phyloP scores from a whole-genome alignment of 2,888 invertebrate species.

The Sarcophaga rosellei region DNA sequence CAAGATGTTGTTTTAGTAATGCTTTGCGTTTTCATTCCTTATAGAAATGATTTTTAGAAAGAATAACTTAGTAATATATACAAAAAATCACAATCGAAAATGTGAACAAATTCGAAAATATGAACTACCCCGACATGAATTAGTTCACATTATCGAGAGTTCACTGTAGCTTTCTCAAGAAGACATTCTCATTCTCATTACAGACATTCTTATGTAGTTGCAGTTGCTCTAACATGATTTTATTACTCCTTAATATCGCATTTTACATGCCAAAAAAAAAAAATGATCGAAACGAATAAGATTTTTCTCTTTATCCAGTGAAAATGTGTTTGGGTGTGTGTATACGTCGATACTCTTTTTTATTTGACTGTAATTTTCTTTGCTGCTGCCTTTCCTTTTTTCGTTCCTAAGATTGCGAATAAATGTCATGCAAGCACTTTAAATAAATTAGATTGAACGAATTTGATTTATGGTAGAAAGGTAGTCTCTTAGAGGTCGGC shows the following conservation, averaged over 20 bases:
- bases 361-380: background rate
- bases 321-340: background rate
- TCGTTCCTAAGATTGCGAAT: slow-evolving; percentile 26
- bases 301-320: background rate
- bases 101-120: too few relatives aligned
- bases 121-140: too few relatives aligned
- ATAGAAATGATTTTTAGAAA: too few relatives aligned
- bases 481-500: slow-evolving; percentile 32
- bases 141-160: too few relatives aligned
- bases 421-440: slow-evolving; percentile 60
- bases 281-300: slow-evolving; percentile 7
- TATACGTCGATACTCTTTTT: background rate
- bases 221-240: slow-evolving; percentile 57
- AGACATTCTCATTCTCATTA: slow-evolving; percentile 27
- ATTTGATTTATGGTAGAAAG: slow-evolving; percentile 60
- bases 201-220: slow-evolving; percentile 33
- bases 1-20: too few relatives aligned
- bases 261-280: slow-evolving; percentile 53
- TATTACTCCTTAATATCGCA: slow-evolving; percentile 62
- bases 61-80: too few relatives aligned
- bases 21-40: too few relatives aligned
- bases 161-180: slow-evolving; percentile 29
- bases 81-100: too few relatives aligned
- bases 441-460: slow-evolving; percentile 65
- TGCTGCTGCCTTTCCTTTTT: slow-evolving; percentile 8